These are phyloP conservation scores for Sphaeridia pumilis DNA, from an alignment of 2,888 invertebrate genomes.

Conservation along the genomic window DNA sequence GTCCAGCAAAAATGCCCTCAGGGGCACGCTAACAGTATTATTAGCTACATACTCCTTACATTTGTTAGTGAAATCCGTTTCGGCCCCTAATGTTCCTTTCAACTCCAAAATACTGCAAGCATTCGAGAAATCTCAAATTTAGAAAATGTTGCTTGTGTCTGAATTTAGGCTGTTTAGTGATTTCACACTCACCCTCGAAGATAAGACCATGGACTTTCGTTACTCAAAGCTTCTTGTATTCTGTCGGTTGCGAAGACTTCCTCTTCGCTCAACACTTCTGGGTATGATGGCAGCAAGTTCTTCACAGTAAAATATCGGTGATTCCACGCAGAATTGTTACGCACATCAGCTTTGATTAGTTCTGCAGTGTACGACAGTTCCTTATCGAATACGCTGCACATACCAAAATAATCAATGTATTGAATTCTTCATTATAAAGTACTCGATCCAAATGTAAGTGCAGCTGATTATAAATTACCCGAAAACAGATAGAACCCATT, in stretches of 20 bases:
- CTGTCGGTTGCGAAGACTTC: constrained; percentile 66
- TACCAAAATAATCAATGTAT: too few relatives aligned
- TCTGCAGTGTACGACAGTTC: constrained; percentile 76
- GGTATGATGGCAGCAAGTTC: constrained; percentile 65
- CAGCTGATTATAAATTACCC: constrained; percentile 48
- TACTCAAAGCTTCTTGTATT: constrained; percentile 71
- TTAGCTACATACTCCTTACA: constrained; percentile 1
- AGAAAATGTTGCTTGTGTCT: too few relatives aligned
- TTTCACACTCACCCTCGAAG: constrained; percentile 73
- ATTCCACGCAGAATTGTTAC: constrained; percentile 99
- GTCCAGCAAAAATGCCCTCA: constrained; percentile 15
- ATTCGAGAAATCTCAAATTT: too few relatives aligned
- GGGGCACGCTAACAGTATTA: constrained; percentile 7
- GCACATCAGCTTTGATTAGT: constrained; percentile 69
- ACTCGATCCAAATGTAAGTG: too few relatives aligned
- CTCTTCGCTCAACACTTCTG: constrained; percentile 64
- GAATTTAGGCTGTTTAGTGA: too few relatives aligned
- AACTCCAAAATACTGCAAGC: constrained; percentile 6
- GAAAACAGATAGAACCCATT: constrained; percentile 73
- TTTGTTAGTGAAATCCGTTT: constrained; percentile 5
- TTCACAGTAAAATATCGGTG: constrained; percentile 87
- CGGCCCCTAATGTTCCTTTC: constrained; percentile 5
- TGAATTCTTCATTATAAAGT: too few relatives aligned
- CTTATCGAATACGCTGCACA: constrained; percentile 59
- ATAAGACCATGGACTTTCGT: constrained; percentile 99